Evolutionary conservation across 2,113 vertebrate genomes (phyloP), one percentile per base, ranked within the genome.

Genomic region (Myrmecobius fasciatus): DNA sequence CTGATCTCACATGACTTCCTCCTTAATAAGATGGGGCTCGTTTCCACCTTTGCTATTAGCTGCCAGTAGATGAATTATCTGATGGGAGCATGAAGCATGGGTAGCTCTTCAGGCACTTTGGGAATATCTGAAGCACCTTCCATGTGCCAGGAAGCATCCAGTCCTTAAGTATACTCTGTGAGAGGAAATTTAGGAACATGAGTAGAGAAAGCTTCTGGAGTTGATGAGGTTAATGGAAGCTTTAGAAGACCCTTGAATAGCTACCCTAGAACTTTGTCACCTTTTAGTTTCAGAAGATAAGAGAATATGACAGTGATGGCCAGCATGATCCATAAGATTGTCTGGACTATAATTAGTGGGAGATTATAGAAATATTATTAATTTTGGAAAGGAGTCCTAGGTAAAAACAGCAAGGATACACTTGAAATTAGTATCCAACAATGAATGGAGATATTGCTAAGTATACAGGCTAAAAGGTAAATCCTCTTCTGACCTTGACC

Each of bases 381-480:
- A 51, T 60, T 95, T 96, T n/a, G 36, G 43, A 52, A 94, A 96
- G 36, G 95, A 94, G 46, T 7, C 36, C n/a, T 89, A 90, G 92
- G 53, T 94, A 48, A 90, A 95, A 93, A 75, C 17, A 94, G 91
- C 24, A 91, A 28, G 43, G 12, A 20, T 92, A 47, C 91, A 53
- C 67, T 92, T 52, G 28, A 97, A 20, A 91, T 52, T 28, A 53
- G 48, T 48, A 54, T 75, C 89, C 31, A n/a, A 51, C 49, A 51
- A 51, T 51, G 49, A 51, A 10, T 51, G 9, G 49, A 1, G 49
- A 31, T 88, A 75, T 10, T 49, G 43, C 89, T 92, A 83, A 89
- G 56, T 89, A 36, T 20, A 3, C 53, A 56, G 60, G 49, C 20
- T 36, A 93, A 83, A 94, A 47, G 25, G 11, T 2, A 11, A 10